Evolutionary conservation across 2,797 vertebrate genomes (phyloP).

Genomic region (Eidolon dupreanum): DNA sequence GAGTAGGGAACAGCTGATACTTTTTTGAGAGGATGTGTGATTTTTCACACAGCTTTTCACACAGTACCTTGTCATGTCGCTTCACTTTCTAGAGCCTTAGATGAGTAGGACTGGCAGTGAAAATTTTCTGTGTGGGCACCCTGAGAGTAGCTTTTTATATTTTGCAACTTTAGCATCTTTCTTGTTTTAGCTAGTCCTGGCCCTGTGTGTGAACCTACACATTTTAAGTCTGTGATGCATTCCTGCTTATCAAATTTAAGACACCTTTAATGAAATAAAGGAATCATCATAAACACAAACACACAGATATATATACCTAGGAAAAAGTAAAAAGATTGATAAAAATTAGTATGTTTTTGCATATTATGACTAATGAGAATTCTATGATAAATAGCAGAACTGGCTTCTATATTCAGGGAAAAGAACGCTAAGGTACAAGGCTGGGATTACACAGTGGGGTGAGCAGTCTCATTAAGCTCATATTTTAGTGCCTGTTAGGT

Average conservation of each 20-base stretch:
- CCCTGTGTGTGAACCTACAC: not conserved
- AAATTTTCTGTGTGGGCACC: not conserved
- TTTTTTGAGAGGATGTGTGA: not conserved
- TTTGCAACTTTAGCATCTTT: not conserved
- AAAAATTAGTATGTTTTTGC: not conserved
- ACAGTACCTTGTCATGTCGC: not conserved
- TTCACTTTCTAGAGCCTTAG: not conserved
- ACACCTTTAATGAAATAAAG: not conserved
- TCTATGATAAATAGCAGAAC: not conserved
- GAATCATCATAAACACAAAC: not conserved
- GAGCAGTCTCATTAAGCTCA: not conserved
- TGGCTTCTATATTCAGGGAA: not conserved
- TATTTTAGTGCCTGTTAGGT: not conserved
- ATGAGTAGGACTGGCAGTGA: not conserved
- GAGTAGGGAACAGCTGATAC: not conserved
- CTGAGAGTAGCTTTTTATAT: not conserved
- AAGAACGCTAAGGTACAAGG: not conserved
- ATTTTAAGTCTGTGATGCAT: not conserved
- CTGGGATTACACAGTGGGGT: not conserved
- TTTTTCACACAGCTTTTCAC: not conserved
- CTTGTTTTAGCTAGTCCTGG: not conserved
- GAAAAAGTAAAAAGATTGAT: not conserved
- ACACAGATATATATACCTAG: not conserved
- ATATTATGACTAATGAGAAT: not conserved
- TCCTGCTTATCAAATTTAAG: not conserved